Evolutionary conservation across 2,888 invertebrate species (phyloP), one percentile per base, ranked within the genome.

Genomic region (Arctia plantaginis): DNA sequence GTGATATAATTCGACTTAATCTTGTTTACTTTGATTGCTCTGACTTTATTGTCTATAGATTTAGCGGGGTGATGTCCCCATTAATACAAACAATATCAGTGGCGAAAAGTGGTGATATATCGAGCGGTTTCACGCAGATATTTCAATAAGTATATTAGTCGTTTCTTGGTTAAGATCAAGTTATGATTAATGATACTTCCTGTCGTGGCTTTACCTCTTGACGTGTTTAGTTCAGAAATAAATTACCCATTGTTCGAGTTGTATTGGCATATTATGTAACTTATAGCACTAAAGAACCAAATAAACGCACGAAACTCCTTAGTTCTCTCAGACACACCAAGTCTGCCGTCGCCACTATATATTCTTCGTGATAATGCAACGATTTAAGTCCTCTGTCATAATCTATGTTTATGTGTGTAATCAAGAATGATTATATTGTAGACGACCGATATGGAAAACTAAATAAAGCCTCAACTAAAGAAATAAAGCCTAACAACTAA

Each of bases 1-100:
- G 79, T 78, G 82, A 80, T 83, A 85, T 83, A 78, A 81, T 82
- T 82, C 77, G 74, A 85, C 74, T 79, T 86, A 85, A 86, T 86
- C 80, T 85, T 85, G 82, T 83, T 86, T 83, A 83, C 80, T 83
- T 82, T 82, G 81, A 86, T 85, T 80, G 70, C 75, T 72, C 74
- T 44, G 30, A 74, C 79, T 84, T 79, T 86, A 84, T 84, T 74
- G 69, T 69, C 68, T 77, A 82, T 55, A 79, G 79, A 79, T 82
- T 75, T 76, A 72, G 66, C 64, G 79, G n/a, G n/a, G n/a, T n/a
- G n/a, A n/a, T n/a, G n/a, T n/a, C n/a, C n/a, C n/a, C n/a, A 82
- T 78, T 82, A 76, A 69, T 77, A 74, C 77, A 78, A 77, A 77
- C 75, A 79, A 82, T 80, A 79, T 77, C 73, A 47, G 41, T 55